These are phyloP conservation scores for Macaria notata DNA, from an alignment of 2,888 invertebrate genomes.

Conservation along the genomic window DNA sequence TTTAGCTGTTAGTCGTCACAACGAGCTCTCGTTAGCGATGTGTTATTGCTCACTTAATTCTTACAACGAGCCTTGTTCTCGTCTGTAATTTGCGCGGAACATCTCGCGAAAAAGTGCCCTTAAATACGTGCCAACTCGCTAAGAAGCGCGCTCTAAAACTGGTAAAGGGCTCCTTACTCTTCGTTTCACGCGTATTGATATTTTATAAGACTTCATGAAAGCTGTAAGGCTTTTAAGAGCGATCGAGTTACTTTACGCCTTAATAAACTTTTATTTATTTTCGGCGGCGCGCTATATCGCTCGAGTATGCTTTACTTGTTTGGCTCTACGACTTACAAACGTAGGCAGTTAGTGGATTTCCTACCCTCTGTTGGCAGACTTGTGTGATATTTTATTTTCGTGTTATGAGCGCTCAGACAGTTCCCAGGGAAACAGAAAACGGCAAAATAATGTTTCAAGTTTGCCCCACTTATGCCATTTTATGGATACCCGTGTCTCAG, in stretches of 20 bases:
- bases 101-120: constrained; percentile 40
- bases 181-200: constrained; percentile 21
- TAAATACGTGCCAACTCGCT: constrained; percentile 36
- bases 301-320: neutral
- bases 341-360: constrained; percentile 1
- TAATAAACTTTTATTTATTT: constrained; percentile 12
- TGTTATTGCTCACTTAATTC: constrained; percentile 60
- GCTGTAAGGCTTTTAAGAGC: constrained; percentile 16
- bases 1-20: constrained; percentile 44
- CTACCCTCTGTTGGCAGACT: constrained; percentile 5
- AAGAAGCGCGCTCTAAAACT: constrained; percentile 22
- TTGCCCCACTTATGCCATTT: constrained; percentile 56
- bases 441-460: constrained; percentile 60
- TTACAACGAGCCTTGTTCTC: constrained; percentile 47
- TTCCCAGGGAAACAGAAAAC: constrained; percentile 46
- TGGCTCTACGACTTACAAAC: neutral
- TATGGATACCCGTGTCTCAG: constrained; percentile 54
- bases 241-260: constrained; percentile 16
- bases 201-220: constrained; percentile 21
- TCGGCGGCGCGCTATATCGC: neutral
- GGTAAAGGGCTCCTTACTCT: constrained; percentile 20
- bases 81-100: constrained; percentile 44
- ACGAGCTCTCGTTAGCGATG: constrained; percentile 54
- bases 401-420: constrained; percentile 40
- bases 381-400: constrained; percentile 25